A percentile compares a stretch with the other conserved stretches of the same genome.
phyloP scores from a whole-genome alignment of 2,113 vertebrate species.

The Trichomycterus rosablanca region DNA sequence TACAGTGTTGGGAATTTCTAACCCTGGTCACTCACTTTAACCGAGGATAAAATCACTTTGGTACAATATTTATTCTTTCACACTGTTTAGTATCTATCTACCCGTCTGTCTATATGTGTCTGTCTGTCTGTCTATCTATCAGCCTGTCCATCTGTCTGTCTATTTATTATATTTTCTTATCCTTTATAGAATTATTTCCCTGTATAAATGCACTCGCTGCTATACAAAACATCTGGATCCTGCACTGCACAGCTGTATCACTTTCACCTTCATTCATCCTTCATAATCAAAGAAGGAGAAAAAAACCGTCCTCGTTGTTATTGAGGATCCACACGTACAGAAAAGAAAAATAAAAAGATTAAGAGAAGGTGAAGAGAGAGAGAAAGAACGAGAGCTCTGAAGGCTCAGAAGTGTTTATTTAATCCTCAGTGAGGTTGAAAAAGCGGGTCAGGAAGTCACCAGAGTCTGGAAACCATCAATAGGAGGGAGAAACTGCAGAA shows the following conservation, averaged over 20 bases:
- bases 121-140: no score
- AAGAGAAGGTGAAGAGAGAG: not conserved
- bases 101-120: no score
- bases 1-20: constrained; percentile 21
- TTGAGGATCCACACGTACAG: constrained; percentile 44
- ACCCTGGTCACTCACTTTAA: constrained; percentile 6
- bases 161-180: no score
- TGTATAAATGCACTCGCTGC: no score
- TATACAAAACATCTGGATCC: no score
- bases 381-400: not conserved
- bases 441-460: constrained; percentile 31
- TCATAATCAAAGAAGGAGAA: constrained; percentile 49
- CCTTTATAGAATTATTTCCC: no score
- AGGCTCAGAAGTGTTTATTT: constrained; percentile 31
- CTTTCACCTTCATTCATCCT: constrained; percentile 43
- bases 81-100: not conserved
- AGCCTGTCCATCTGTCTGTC: no score
- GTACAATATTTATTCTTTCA: not conserved
- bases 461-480: constrained; percentile 52
- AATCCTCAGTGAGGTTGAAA: constrained; percentile 30
- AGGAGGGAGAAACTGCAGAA: constrained; percentile 22
- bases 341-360: constrained; percentile 19
- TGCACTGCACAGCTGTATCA: no score
- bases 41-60: not conserved
- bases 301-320: constrained; percentile 55